These are phyloP conservation scores for Pangasianodon gigas DNA, from an alignment of 2,113 vertebrate species.

Conservation along the genomic window DNA sequence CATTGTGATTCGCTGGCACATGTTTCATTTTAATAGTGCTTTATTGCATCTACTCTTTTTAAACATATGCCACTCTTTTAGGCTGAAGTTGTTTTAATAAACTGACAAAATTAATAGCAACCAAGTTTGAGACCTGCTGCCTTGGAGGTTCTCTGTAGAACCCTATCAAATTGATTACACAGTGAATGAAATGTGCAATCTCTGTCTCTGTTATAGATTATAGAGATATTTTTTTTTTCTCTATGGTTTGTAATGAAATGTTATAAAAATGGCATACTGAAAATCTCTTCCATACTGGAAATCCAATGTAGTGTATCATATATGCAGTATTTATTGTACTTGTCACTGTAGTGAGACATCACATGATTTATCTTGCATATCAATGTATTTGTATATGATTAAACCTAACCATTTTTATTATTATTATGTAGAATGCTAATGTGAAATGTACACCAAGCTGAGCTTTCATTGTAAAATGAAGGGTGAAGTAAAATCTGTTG, in stretches of 20 bases:
- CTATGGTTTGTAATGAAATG: neutral
- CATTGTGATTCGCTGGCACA: neutral
- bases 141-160: neutral
- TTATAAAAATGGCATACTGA: neutral
- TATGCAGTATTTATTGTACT: constrained; percentile 53
- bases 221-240: neutral
- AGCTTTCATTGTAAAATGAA: neutral
- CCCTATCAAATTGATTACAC: neutral
- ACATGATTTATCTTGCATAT: neutral
- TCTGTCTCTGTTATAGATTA: neutral
- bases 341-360: neutral
- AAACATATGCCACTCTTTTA: neutral
- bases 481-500: neutral
- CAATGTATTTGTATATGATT: neutral
- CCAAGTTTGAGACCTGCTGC: neutral
- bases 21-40: neutral
- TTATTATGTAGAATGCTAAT: neutral
- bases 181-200: neutral
- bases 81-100: neutral
- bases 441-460: neutral
- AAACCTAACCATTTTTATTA: neutral
- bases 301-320: constrained; percentile 55
- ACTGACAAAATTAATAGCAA: neutral
- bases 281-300: constrained; percentile 68
- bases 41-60: neutral